Base-by-base conservation (phyloP, 2,888 invertebrate genomes). In the Caenorhabditis sinica region DNA sequence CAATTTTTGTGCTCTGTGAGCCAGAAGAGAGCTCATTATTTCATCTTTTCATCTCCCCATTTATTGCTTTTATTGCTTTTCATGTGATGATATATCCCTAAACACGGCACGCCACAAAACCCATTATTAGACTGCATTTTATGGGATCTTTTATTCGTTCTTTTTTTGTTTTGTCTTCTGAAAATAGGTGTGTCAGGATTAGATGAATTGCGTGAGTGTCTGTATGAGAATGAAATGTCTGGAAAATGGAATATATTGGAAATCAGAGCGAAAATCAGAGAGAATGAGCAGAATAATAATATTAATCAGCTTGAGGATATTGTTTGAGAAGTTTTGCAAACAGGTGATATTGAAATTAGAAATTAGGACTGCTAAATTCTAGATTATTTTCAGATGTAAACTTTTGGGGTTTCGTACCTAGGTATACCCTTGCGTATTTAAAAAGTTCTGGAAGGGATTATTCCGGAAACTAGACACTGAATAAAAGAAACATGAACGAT, bases 1-100 rank as follows among this genome's bases (percentile, higher is more conserved):
- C 25, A 56, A 56, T 51, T 68, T 68, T 68, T 66, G 25, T 15
- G 68, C 51, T 51, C 51, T 51, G 51, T 11, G 71, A 71, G 71
- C 17, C 58, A 60, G 72, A 69, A 60, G 71, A 20, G 40, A 72
- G 60, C 72, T 72, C 72, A 69, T 69, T 69, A 69, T 69, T 56
- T 69, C 69, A 56, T 69, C 69, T 69, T 49, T 51, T 66, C 66
- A 45, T 66, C 49, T 66, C 49, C 11, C 28, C 53, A 53, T 56
- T 69, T 56, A 56, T 40, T 69, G 23, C 15, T 69, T 69, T 69
- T 68, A 68, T 68, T 68, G 51, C 49, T 53, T 40, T 40, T 43
- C 40, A 28, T 56, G 68, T 68, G 68, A 68, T 68, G 33, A 51
- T n/a, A n/a, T 36, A 11, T 13, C 40, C 13, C 40, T 40, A 40